A percentile compares a stretch with the other conserved stretches of the same genome.
Conservation (phyloP, 2,113 vertebrate genomes). For the Centropristis striata region DNA sequence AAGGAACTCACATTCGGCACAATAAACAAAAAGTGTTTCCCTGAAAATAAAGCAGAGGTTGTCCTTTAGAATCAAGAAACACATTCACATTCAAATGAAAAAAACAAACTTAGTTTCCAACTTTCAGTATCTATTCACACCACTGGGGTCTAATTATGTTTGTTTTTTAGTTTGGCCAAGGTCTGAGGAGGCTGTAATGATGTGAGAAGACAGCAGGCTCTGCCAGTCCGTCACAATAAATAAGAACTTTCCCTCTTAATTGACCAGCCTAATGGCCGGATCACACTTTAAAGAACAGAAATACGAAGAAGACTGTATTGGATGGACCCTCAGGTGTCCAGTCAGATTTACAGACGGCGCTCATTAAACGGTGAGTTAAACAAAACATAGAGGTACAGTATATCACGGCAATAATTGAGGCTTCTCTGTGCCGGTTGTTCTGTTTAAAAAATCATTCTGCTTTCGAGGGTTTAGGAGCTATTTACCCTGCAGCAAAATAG, state of each 20-base stretch:
- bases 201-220: slow-evolving; percentile 23
- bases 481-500: not conserved
- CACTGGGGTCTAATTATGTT: slow-evolving; percentile 16
- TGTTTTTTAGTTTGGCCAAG: not conserved
- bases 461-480: not conserved
- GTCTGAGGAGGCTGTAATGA: slow-evolving; percentile 30
- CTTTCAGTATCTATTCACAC: not conserved
- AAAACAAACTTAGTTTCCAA: not conserved
- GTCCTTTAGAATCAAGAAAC: not conserved
- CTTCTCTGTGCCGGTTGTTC: not conserved
- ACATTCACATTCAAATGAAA: not conserved
- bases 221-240: slow-evolving; percentile 8
- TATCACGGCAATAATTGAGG: not conserved
- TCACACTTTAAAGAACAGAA: slow-evolving; percentile 33
- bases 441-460: not conserved
- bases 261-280: slow-evolving; percentile 24
- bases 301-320: slow-evolving; percentile 2
- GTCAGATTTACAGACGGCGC: not conserved
- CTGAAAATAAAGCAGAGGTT: not conserved
- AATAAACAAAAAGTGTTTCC: slow-evolving; percentile 27
- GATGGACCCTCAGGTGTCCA: slow-evolving; percentile 10
- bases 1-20: slow-evolving; percentile 8
- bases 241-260: slow-evolving; percentile 20
- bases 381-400: not conserved
- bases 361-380: slow-evolving; percentile 10